Evolutionary conservation across 2,113 vertebrate species (phyloP).

Genomic region (Neodontobutis hainanensis): DNA sequence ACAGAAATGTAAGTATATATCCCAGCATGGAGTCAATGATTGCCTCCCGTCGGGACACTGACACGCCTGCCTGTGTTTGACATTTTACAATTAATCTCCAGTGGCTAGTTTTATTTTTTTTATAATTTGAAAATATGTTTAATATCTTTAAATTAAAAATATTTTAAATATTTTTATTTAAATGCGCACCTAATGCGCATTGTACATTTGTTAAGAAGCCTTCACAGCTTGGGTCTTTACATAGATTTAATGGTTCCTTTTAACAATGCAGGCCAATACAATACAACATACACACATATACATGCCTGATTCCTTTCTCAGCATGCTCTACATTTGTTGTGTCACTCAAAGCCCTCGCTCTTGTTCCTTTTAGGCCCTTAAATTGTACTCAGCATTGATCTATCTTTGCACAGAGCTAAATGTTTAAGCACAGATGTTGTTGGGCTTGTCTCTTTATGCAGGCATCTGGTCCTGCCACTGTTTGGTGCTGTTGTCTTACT

Average conservation of each 20-base stretch:
- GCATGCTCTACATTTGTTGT: conserved; percentile 24
- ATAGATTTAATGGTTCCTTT: conserved; percentile 37
- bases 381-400: background rate
- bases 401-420: conserved; percentile 14
- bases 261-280: conserved; percentile 25
- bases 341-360: conserved; percentile 25
- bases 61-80: no score
- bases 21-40: no score
- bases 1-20: no score
- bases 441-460: conserved; percentile 16
- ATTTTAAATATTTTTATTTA: background rate
- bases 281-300: conserved; percentile 37
- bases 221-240: conserved; percentile 24
- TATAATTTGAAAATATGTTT: no score
- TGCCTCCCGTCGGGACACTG: no score
- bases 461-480: conserved; percentile 55
- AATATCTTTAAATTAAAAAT: background rate
- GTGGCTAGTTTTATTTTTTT: no score
- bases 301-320: conserved; percentile 32
- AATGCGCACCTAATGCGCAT: background rate
- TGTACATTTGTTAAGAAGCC: conserved; percentile 22
- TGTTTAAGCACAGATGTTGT: conserved; percentile 6
- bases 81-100: no score
- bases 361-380: background rate
- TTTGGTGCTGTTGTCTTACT: conserved; percentile 74